A percentile compares a stretch with the other conserved stretches of the same genome.
Evolutionary conservation across 2,113 vertebrate genomes (phyloP).

Genomic region (Numenius arquata): DNA sequence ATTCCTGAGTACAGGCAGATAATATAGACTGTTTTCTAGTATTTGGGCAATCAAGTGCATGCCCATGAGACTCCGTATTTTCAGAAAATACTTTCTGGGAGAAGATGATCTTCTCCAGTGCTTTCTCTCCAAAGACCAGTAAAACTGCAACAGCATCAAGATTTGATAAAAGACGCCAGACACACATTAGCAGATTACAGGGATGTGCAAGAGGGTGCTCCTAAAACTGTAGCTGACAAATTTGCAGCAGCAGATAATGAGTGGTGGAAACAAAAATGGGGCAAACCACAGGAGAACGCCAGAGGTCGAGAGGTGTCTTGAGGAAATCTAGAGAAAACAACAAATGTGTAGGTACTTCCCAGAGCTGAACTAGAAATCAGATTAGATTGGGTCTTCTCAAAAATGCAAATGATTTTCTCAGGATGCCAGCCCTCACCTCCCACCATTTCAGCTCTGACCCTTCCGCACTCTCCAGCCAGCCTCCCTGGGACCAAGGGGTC

Average conservation of each 20-base stretch:
- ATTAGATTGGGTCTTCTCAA: not conserved
- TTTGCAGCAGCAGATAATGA: not conserved
- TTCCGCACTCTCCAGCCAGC: not conserved
- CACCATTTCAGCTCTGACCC: not conserved
- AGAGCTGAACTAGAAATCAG: not conserved
- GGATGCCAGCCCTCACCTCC: not conserved
- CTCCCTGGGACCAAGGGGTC: not conserved
- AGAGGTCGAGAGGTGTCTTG: not conserved
- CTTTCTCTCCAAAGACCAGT: not conserved
- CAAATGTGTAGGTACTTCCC: not conserved
- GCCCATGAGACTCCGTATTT: not conserved
- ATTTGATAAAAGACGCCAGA: not conserved
- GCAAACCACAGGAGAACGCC: not conserved
- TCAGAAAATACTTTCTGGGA: not conserved
- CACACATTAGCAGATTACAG: not conserved
- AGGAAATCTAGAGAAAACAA: not conserved
- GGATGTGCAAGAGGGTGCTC: not conserved
- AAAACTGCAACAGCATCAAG: not conserved
- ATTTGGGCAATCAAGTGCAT: not conserved
- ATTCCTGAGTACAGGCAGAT: not conserved
- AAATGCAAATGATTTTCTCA: not conserved
- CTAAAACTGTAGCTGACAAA: not conserved
- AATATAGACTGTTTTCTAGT: not conserved
- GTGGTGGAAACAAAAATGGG: not conserved
- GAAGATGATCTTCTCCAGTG: not conserved